Conservation (phyloP, 1,140 invertebrate species). For the Diorhabda sublineata region DNA sequence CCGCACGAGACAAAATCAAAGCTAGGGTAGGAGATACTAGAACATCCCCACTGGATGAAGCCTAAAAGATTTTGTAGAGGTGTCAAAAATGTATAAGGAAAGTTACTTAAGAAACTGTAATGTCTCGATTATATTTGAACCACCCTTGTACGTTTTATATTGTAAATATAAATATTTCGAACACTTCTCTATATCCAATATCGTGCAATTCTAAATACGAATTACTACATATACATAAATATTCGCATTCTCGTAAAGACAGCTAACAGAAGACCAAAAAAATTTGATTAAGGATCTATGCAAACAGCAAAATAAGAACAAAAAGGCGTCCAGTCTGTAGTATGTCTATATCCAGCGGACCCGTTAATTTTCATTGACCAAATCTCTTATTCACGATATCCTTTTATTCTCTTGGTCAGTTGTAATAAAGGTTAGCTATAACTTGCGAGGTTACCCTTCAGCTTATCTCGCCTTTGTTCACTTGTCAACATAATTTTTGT, state of each 20-base stretch:
- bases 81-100: no score
- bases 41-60: no score
- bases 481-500: conserved; percentile 49
- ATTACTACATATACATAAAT: conserved; percentile 34
- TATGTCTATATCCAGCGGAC: conserved; percentile 41
- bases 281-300: conserved; percentile 47
- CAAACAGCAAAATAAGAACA: conserved; percentile 37
- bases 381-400: not conserved
- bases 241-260: conserved; percentile 40
- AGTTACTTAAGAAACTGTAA: no score
- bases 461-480: conserved; percentile 49
- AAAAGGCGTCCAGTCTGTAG: conserved; percentile 44
- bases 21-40: no score
- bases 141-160: no score
- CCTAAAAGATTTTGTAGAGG: no score
- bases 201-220: conserved; percentile 23
- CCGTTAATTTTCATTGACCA: conserved; percentile 17
- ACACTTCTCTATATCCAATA: conserved; percentile 26
- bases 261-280: conserved; percentile 41
- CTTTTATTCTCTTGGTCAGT: conserved; percentile 12
- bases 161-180: conserved; percentile 15
- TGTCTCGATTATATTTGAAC: no score
- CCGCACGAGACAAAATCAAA: no score
- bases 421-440: conserved; percentile 43
- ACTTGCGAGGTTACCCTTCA: conserved; percentile 43